These are phyloP conservation scores for Gnathonemus echidnorhynchus DNA, from an alignment of 2,113 vertebrate species.

Conservation along the genomic window DNA sequence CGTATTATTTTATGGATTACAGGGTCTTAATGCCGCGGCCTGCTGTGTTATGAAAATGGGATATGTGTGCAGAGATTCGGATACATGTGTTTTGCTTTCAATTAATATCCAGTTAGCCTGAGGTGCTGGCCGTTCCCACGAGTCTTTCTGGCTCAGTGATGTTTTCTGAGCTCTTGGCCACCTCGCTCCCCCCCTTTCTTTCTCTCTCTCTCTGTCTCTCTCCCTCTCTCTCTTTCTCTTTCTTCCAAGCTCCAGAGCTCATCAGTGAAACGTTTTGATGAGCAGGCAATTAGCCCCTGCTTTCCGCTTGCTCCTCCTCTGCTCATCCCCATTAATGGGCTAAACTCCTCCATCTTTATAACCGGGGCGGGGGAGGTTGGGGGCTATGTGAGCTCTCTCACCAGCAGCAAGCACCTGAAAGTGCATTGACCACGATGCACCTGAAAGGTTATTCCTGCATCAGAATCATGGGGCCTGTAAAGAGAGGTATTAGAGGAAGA, in stretches of 20 bases:
- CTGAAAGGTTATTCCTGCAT: background rate
- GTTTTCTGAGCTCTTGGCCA: background rate
- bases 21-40: slow-evolving; percentile 13
- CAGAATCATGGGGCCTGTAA: background rate
- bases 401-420: background rate
- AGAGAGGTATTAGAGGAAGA: background rate
- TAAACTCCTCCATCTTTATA: background rate
- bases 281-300: background rate
- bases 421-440: background rate
- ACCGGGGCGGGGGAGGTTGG: background rate
- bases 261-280: background rate
- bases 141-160: background rate
- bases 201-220: background rate
- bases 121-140: background rate
- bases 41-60: slow-evolving; percentile 16
- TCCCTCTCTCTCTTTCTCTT: background rate
- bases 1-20: slow-evolving; percentile 16
- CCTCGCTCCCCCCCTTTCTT: background rate
- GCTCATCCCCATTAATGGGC: background rate
- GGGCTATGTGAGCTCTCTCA: background rate
- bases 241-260: background rate
- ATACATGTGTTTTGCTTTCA: slow-evolving; percentile 23
- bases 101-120: slow-evolving; percentile 17
- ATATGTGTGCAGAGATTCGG: background rate
- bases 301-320: background rate